A percentile compares a stretch with the other conserved stretches of the same genome.
Evolutionary conservation across 2,888 invertebrate species (phyloP).

Genomic region (Nomada ferruginata): DNA sequence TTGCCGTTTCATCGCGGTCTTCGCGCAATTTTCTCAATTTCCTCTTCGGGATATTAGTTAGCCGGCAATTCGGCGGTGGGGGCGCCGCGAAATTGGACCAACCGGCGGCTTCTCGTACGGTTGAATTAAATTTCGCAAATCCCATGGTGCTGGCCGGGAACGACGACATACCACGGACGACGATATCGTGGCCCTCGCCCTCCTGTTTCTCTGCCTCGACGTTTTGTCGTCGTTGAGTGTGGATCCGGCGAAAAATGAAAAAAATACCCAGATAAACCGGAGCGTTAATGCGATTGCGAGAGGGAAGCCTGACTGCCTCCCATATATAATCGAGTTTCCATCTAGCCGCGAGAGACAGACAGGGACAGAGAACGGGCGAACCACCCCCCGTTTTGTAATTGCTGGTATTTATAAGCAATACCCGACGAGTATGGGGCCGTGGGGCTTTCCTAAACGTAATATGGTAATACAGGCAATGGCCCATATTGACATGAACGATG

Average conservation of each 20-base stretch:
- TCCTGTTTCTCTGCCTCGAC: not conserved
- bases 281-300: constrained; percentile 70
- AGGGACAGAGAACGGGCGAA: constrained; percentile 36
- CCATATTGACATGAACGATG: constrained; percentile 85
- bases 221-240: constrained; percentile 14
- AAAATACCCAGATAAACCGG: constrained; percentile 63
- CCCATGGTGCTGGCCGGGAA: not conserved
- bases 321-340: constrained; percentile 75
- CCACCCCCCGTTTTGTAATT: constrained; percentile 79
- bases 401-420: constrained; percentile 84
- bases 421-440: constrained; percentile 68
- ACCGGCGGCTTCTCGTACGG: constrained; percentile 14
- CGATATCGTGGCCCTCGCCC: constrained; percentile 5
- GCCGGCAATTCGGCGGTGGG: constrained; percentile 10
- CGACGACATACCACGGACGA: not conserved
- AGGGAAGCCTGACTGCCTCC: constrained; percentile 61
- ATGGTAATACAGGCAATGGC: constrained; percentile 84
- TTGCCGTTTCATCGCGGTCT: constrained; percentile 35
- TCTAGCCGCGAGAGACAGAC: constrained; percentile 58
- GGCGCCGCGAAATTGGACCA: constrained; percentile 30
- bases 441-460: constrained; percentile 78
- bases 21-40: constrained; percentile 43
- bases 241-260: constrained; percentile 43
- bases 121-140: constrained; percentile 57
- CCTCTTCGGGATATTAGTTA: constrained; percentile 37